A percentile compares a stretch with the other conserved stretches of the same genome.
Evolutionary conservation across 2,797 vertebrate genomes (phyloP).

Genomic region (Sciaenops ocellatus): DNA sequence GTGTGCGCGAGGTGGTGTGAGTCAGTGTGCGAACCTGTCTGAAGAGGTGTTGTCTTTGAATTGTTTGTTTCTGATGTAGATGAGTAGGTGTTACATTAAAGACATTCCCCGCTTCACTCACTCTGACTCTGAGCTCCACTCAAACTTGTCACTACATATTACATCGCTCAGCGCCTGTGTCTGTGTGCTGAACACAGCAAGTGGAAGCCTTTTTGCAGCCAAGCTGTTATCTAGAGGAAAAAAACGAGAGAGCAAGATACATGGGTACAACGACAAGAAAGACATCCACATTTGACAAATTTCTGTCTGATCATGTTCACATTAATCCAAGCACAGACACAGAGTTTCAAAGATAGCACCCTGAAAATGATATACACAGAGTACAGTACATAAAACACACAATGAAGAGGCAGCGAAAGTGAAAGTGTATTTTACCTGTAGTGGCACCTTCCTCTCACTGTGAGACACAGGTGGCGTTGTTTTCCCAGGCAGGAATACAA

Average conservation of each 20-base stretch:
- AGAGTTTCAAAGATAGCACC: constrained; percentile 28
- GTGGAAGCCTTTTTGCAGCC: constrained; percentile 42
- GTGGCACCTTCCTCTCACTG: not conserved
- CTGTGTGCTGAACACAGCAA: not conserved
- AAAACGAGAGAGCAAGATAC: constrained; percentile 25
- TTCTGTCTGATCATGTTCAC: constrained; percentile 37
- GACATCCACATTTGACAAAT: constrained; percentile 27
- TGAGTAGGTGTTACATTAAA: constrained; percentile 78
- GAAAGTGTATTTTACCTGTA: constrained; percentile 17
- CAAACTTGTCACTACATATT: constrained; percentile 73
- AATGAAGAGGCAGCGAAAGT: not conserved
- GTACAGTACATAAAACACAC: constrained; percentile 4
- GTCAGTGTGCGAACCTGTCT: constrained; percentile 44
- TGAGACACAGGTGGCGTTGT: not conserved
- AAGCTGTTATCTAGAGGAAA: constrained; percentile 35
- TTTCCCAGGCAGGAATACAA: not conserved
- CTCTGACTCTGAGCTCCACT: constrained; percentile 69
- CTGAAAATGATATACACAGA: constrained; percentile 11
- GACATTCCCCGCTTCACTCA: constrained; percentile 69
- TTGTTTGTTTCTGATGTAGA: constrained; percentile 69
- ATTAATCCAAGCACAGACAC: constrained; percentile 27
- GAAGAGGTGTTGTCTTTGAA: constrained; percentile 57
- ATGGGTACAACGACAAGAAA: not conserved
- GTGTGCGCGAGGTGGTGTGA: constrained; percentile 21
- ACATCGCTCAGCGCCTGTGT: constrained; percentile 35